phyloP scores from a whole-genome alignment of 2,113 vertebrate species.

The Xenopus tropicalis region UCB_Xtro_10.0 CM004449.2:19284501-19285000 shows the following conservation, averaged over 20 bases:
- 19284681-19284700: not conserved
- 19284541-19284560: too few species aligned
- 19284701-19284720: not conserved
- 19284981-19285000: too few species aligned
- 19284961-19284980: constrained; percentile 23
- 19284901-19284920: constrained; percentile 31
- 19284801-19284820: too few species aligned
- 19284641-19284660: not conserved
- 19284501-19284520: too few species aligned
- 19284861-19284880: constrained; percentile 3
- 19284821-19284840: not conserved
- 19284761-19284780: too few species aligned
- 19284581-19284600: not conserved
- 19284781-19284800: too few species aligned
- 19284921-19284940: constrained; percentile 18
- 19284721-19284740: not conserved
- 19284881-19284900: constrained; percentile 39
- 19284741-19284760: not conserved
- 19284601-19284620: not conserved
- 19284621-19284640: not conserved
- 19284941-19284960: constrained; percentile 1
- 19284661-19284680: not conserved
- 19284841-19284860: constrained; percentile 6
- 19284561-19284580: not conserved
- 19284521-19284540: too few species aligned